These are phyloP conservation scores for Himalopsyche kuldschensis DNA, from an alignment of 2,888 invertebrate genomes.

Conservation along the genomic window DNA sequence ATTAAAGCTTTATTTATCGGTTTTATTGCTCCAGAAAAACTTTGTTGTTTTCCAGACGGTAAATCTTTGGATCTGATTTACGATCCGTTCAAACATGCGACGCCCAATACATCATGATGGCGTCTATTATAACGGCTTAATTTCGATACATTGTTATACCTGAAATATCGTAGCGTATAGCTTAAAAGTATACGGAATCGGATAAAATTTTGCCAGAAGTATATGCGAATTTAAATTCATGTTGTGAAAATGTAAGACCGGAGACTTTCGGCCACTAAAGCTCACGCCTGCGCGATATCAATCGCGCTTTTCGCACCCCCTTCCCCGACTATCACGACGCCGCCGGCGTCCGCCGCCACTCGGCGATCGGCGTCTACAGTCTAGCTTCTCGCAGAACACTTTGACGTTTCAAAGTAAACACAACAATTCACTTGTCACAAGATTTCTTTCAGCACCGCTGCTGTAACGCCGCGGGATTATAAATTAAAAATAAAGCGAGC, in stretches of 20 bases:
- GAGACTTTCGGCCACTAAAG: not conserved
- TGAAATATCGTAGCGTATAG: not conserved
- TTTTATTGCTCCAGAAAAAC: not conserved
- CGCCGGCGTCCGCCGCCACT: constrained; percentile 51
- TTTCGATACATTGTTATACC: not conserved
- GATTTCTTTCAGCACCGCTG: not conserved
- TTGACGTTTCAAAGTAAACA: constrained; percentile 51
- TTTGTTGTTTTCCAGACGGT: not conserved
- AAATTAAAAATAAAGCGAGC: not conserved
- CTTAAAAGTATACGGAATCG: no score
- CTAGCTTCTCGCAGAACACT: constrained; percentile 44
- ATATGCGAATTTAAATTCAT: not conserved
- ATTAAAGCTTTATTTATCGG: not conserved
- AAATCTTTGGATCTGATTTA: not conserved
- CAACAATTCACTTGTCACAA: not conserved
- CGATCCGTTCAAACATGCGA: not conserved
- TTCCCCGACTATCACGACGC: constrained; percentile 48
- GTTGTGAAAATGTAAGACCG: not conserved
- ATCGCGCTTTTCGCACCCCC: constrained; percentile 40
- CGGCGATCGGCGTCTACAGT: constrained; percentile 41
- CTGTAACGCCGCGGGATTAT: not conserved
- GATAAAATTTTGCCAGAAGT: not conserved
- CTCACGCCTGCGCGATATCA: not conserved
- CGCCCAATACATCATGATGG: not conserved
- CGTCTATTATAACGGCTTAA: not conserved